Conservation (phyloP, 2,888 invertebrate species). For the Drosophila cognata region DNA sequence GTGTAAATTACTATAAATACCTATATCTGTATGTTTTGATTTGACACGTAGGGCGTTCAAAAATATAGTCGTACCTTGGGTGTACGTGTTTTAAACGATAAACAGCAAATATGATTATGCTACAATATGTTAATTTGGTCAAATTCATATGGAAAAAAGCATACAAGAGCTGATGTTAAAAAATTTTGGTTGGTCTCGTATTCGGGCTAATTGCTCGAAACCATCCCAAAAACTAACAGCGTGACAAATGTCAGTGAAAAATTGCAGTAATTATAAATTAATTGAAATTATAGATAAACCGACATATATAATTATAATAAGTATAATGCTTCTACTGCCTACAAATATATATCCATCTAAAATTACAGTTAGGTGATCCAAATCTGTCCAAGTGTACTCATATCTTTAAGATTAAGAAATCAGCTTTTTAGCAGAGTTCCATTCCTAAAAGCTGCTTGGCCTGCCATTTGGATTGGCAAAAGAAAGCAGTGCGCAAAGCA, state of each 20-base stretch:
- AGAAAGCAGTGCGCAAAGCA: background rate
- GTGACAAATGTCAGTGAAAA: slow-evolving; percentile 38
- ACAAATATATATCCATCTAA: slow-evolving; percentile 28
- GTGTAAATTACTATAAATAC: background rate
- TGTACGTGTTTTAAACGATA: slow-evolving; percentile 51
- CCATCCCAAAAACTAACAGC: slow-evolving; percentile 22
- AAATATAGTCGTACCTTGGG: slow-evolving; percentile 9
- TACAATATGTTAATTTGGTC: slow-evolving; percentile 35
- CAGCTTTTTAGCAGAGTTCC: background rate
- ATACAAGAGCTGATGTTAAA: background rate
- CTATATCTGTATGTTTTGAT: background rate
- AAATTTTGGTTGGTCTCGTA: slow-evolving; percentile 17
- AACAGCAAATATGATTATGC: slow-evolving; percentile 28
- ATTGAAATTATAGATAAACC: slow-evolving; percentile 18
- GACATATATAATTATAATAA: slow-evolving; percentile 10
- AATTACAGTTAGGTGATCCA: slow-evolving; percentile 6
- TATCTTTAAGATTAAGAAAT: background rate
- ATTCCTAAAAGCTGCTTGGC: background rate
- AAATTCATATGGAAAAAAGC: slow-evolving; percentile 16
- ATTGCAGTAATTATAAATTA: slow-evolving; percentile 2
- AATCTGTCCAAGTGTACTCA: background rate
- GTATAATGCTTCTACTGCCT: slow-evolving; percentile 15
- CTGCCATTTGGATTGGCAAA: background rate
- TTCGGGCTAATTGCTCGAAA: background rate
- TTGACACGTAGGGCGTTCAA: slow-evolving; percentile 35